Base-by-base conservation (phyloP, 2,113 vertebrate species). In the Mus musculus region DNA sequence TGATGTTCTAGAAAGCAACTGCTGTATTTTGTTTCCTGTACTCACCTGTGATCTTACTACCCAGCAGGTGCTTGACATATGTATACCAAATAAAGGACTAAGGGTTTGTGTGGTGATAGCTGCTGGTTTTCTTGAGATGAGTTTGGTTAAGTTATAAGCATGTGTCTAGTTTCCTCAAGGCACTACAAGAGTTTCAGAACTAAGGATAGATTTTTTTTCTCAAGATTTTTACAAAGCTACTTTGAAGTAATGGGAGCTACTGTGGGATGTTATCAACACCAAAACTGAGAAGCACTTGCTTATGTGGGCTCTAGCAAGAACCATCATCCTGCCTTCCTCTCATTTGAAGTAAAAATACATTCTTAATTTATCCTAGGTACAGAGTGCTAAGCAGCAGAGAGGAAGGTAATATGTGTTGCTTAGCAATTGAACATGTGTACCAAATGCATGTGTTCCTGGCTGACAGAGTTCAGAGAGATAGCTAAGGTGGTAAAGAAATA, bases 321-420 rank as follows among this genome's bases (percentile, higher is more conserved):
- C 26, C 86, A 46, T 95, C 2, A 0, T 33, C n/a, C 17, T 26
- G 11, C 78, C 65, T 89, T n/a, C 85, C 59, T 94, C 4, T 28
- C 16, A 84, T 90, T 92, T 93, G 63, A 90, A 95, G 30, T 91
- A 20, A 63, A 97, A 96, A 93, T 94, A 77, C 17, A 42, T 61
- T 49, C 49, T 91, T 94, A 67, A 30, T 54, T 39, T 69, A 36
- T 87, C 54, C 89, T 63, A 84, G 30, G 59, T 93, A 96, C n/a
- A 80, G 84, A 88, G 16, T 80, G 36, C 52, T 71, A 96, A 93
- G 71, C 93, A 92, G 33, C 56, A 86, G 52, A 77, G 42, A 20
- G 11, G 56, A 84, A 90, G 42, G 36, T 65, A 88, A 95, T 54
- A 8, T 73, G 36, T 77, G 72, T 96, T 96, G 84, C 30, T 56